Conservation (phyloP, 2,888 invertebrate species). For the Volucella inflata region DNA sequence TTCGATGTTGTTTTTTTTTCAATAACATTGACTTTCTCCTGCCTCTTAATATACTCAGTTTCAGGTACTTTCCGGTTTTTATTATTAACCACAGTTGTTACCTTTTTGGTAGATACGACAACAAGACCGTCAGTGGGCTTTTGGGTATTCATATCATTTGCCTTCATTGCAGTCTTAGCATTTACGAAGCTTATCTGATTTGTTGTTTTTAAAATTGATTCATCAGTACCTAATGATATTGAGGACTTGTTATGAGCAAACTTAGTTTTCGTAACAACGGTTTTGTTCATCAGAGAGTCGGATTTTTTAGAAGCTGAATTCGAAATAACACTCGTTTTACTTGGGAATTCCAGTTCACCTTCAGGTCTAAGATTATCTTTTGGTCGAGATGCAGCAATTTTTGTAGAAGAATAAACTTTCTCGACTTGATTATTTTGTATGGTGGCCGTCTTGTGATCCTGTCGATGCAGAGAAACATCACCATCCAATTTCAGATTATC, state of each 20-base stretch:
- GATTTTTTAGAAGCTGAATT: constrained; percentile 31
- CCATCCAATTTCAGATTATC: constrained; percentile 88
- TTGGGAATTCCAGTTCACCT: constrained; percentile 85
- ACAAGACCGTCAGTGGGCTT: constrained; percentile 85
- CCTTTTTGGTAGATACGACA: constrained; percentile 84
- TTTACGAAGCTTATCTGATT: constrained; percentile 86
- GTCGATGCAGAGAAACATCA: constrained; percentile 81
- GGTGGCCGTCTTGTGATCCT: constrained; percentile 84
- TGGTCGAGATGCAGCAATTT: constrained; percentile 84
- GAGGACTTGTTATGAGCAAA: constrained; percentile 85
- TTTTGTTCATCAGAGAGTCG: constrained; percentile 22
- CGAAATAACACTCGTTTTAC: constrained; percentile 78
- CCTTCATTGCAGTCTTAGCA: constrained; percentile 84
- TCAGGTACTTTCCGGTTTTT: constrained; percentile 81
- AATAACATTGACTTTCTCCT: constrained; percentile 81
- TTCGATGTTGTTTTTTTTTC: constrained; percentile 82
- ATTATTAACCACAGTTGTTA: constrained; percentile 83
- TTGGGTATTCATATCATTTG: constrained; percentile 81
- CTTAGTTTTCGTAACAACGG: constrained; percentile 70
- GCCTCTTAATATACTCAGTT: constrained; percentile 81
- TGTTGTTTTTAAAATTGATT: constrained; percentile 85
- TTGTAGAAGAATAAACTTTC: constrained; percentile 76
- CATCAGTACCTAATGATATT: constrained; percentile 86
- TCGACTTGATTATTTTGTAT: constrained; percentile 7
- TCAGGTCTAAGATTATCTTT: constrained; percentile 85